Percentiles rank a stretch among this genome's conserved stretches.
phyloP scores from a whole-genome alignment of 1,140 invertebrate genomes.

The Protaetia brevitarsis region DNA sequence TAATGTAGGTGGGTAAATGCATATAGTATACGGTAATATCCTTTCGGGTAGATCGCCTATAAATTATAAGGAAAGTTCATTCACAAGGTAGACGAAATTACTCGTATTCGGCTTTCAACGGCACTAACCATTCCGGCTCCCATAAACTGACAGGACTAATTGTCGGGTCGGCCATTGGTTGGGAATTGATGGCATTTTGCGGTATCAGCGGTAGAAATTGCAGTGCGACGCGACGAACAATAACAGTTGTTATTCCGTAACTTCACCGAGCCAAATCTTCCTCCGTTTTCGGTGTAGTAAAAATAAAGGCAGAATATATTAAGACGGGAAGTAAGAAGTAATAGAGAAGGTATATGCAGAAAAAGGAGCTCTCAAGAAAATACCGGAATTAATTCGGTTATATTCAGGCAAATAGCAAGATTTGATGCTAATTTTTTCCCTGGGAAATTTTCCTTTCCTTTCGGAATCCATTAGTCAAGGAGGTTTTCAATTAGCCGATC shows the following conservation, averaged over 20 bases:
- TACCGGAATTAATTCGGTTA: too few species aligned
- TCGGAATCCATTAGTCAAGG: too few species aligned
- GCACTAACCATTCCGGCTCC: background rate
- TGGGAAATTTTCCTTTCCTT: too few species aligned
- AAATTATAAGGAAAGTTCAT: conserved; percentile 2
- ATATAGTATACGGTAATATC: background rate
- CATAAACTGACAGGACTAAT: conserved; percentile 11
- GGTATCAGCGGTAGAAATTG: conserved; percentile 16
- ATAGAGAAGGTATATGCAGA: too few species aligned
- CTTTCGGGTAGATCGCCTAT: background rate
- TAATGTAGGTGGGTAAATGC: background rate
- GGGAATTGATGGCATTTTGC: conserved; percentile 12
- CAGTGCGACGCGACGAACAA: conserved; percentile 10
- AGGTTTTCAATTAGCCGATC: too few species aligned
- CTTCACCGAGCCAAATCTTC: background rate
- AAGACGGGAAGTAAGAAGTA: too few species aligned
- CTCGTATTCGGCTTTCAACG: background rate
- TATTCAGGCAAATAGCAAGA: too few species aligned
- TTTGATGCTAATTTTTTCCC: too few species aligned
- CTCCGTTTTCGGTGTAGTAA: background rate
- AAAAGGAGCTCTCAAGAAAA: too few species aligned
- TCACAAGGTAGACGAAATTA: conserved; percentile 3
- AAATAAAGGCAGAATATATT: background rate
- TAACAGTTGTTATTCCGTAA: background rate
- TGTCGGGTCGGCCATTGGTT: conserved; percentile 12